Conservation (phyloP, 2,113 vertebrate genomes). For the Tor tambroides region DNA sequence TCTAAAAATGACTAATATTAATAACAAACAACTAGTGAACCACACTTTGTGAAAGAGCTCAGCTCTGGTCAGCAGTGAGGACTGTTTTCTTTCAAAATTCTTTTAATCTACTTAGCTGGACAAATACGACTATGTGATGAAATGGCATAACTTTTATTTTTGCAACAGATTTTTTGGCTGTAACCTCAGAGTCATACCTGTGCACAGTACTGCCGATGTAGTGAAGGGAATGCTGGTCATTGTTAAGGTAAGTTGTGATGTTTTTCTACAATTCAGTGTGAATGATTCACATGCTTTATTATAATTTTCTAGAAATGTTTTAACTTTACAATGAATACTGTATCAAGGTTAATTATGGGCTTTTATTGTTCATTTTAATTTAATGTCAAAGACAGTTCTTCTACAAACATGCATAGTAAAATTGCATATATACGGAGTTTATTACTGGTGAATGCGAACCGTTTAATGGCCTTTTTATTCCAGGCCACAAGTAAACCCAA, state of each 20-base stretch:
- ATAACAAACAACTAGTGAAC: background rate
- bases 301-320: background rate
- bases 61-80: background rate
- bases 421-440: background rate
- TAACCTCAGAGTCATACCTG: constrained; percentile 86
- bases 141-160: no score
- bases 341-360: background rate
- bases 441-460: background rate
- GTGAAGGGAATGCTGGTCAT: constrained; percentile 87
- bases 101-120: no score
- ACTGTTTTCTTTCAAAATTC: background rate
- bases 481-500: constrained; percentile 86
- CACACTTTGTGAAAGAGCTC: background rate
- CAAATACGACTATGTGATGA: background rate
- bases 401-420: background rate
- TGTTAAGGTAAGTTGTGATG: constrained; percentile 82
- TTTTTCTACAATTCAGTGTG: background rate
- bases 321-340: background rate
- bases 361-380: background rate
- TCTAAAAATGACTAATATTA: background rate
- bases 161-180: constrained; percentile 84
- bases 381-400: background rate
- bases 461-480: constrained; percentile 45
- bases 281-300: background rate
- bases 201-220: constrained; percentile 80